These are phyloP conservation scores for Carollia perspicillata DNA, from an alignment of 2,113 vertebrate species.

Conservation along the genomic window DNA sequence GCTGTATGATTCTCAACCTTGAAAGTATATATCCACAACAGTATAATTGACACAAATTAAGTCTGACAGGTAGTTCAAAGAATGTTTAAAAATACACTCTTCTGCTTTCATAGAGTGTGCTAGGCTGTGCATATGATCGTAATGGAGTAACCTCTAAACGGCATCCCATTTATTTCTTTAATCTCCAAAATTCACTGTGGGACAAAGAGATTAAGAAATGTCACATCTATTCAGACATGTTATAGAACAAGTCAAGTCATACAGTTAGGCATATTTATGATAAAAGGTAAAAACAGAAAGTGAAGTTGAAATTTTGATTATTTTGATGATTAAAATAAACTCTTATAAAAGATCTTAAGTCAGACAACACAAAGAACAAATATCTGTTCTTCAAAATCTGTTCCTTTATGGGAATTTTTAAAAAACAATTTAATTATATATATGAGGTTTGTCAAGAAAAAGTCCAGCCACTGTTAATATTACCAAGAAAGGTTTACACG, in stretches of 20 bases:
- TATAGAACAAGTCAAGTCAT: conserved; percentile 19
- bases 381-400: not conserved
- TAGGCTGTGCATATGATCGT: not conserved
- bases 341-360: not conserved
- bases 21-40: conserved; percentile 36
- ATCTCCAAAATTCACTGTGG: conserved; percentile 48
- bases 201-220: conserved; percentile 47
- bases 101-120: conserved; percentile 23
- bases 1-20: conserved; percentile 21
- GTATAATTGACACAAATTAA: conserved; percentile 71
- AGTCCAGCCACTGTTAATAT: too few species aligned
- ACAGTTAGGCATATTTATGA: not conserved
- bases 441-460: too few species aligned
- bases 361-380: not conserved
- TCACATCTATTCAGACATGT: conserved; percentile 37
- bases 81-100: conserved; percentile 48
- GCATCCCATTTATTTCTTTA: conserved; percentile 53
- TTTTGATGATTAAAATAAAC: not conserved
- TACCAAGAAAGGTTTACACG: too few species aligned
- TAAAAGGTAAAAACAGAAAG: not conserved
- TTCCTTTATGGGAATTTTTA: not conserved
- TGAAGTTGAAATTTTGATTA: not conserved
- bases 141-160: conserved; percentile 41
- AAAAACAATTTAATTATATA: not conserved
- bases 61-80: conserved; percentile 58